These are phyloP conservation scores for Aricia artaxerxes DNA, from an alignment of 2,888 invertebrate species.

Conservation along the genomic window DNA sequence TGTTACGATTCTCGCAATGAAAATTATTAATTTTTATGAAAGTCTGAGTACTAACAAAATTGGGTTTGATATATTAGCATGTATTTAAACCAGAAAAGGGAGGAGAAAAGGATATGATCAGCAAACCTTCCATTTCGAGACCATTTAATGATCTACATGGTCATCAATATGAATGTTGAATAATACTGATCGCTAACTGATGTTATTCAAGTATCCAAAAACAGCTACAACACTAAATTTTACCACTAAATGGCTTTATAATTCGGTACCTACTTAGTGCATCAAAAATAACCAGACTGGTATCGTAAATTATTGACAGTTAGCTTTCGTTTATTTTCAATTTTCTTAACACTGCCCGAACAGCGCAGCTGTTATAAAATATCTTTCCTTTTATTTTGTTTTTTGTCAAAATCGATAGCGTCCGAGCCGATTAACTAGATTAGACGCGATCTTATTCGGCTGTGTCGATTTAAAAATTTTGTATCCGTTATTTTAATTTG, in stretches of 20 bases:
- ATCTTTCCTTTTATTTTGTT: not conserved
- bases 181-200: no score
- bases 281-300: not conserved
- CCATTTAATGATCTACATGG: no score
- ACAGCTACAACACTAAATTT: no score
- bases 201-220: no score
- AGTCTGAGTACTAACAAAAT: no score
- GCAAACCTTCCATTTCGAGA: no score
- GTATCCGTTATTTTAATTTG: not conserved
- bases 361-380: conserved; percentile 4
- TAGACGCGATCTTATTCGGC: not conserved
- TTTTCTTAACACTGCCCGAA: not conserved
- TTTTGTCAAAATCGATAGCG: not conserved
- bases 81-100: no score
- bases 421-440: conserved; percentile 7
- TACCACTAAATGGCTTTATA: not conserved
- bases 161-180: no score
- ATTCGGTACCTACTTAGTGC: not conserved
- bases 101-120: no score
- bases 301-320: not conserved
- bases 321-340: not conserved
- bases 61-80: no score
- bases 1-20: not conserved
- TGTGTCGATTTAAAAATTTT: not conserved
- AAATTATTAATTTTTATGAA: no score